Conservation (phyloP, 1,140 invertebrate species). For the Propsilocerus akamusi region DNA sequence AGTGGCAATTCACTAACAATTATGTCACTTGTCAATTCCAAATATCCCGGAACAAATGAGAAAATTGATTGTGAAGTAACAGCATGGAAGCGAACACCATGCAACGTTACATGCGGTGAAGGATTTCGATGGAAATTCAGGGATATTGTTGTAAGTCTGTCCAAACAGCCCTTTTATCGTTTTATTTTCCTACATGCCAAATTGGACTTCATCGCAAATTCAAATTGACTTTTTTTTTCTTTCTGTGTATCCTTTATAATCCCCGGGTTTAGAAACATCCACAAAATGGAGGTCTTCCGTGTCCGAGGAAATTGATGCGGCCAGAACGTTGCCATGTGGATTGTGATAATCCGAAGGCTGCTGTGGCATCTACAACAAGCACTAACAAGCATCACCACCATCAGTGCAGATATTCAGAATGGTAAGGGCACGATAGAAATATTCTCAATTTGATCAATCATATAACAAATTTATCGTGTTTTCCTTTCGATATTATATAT, state of each 20-base stretch:
- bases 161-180: neutral
- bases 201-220: neutral
- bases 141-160: slow-evolving; percentile 22
- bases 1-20: no score
- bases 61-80: slow-evolving; percentile 34
- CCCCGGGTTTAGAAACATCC: slow-evolving; percentile 31
- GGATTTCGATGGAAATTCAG: slow-evolving; percentile 28
- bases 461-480: no score
- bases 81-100: slow-evolving; percentile 41
- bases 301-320: slow-evolving; percentile 35
- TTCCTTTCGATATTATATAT: no score
- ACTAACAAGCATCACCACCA: slow-evolving; percentile 18
- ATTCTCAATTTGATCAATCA: no score
- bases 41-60: slow-evolving; percentile 18
- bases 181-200: slow-evolving; percentile 4
- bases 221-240: slow-evolving; percentile 3
- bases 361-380: slow-evolving; percentile 9
- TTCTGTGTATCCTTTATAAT: slow-evolving; percentile 2
- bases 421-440: no score
- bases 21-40: slow-evolving; percentile 27
- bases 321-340: slow-evolving; percentile 18
- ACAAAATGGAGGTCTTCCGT: slow-evolving; percentile 44
- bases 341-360: slow-evolving; percentile 14
- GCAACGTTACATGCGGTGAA: slow-evolving; percentile 37
- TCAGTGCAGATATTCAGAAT: slow-evolving; percentile 34